Evolutionary conservation across 2,888 invertebrate genomes (phyloP), one percentile per base, ranked within the genome.

Genomic region (Synergus itoensis): DNA sequence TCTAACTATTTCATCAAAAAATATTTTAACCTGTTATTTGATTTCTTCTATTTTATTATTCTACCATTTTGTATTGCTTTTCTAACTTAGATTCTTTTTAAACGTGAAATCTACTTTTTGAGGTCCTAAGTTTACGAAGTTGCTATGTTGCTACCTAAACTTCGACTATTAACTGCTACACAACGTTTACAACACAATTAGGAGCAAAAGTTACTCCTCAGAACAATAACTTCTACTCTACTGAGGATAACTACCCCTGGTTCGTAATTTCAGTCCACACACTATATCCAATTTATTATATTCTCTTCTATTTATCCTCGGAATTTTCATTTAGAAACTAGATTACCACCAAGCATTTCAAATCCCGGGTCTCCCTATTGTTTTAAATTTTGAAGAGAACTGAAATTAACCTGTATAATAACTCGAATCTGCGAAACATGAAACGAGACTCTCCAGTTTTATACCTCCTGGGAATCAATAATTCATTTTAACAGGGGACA

Each of bases 121-220:
- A 28, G 36, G 36, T n/a, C 28, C 36, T 57, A 18, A 73, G 40
- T 53, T 28, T 11, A 73, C 36, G 12, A 40, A 73, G 53, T 73
- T 53, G 36, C 53, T 53, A 36, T 9, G 53, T 73, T 53, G 36
- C 53, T 53, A 36, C n/a, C 48, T 73, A 9, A 36, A 73, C 36
- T 57, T 18, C 5, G 1, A 73, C 40, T 36, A 73, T n/a, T n/a
- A 36, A 48, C 40, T 12, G 40, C 48, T 53, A 73, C 73, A 73
- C 73, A 53, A 53, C 53, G 73, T 57, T 57, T 73, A 73, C 73
- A 73, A 53, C 73, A 73, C 36, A 57, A 73, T 57, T 73, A 36
- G 73, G 11, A 28, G 18, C 12, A 73, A 53, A 48, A 73, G 53
- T 73, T 73, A 73, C 53, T 73, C 18, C 73, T 36, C 28, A 18